Evolutionary conservation across 2,888 invertebrate species (phyloP), one percentile per base, ranked within the genome.

Genomic region (Dynastes hyllus): DNA sequence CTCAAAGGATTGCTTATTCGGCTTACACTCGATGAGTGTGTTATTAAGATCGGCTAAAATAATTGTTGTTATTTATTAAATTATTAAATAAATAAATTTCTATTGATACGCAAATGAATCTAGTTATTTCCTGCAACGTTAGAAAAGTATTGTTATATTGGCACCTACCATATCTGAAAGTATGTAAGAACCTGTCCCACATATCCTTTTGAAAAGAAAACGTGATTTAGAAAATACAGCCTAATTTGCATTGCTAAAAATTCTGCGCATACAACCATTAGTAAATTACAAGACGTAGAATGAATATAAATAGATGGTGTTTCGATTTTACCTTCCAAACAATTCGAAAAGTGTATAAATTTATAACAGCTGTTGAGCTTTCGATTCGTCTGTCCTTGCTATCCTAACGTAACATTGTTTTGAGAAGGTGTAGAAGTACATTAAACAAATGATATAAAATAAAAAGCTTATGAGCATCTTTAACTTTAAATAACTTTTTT

Each of bases 1-100:
- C 93, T 45, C 95, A 95, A 85, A 91, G 93, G 84, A 89, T 95
- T 87, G 95, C 95, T 50, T 95, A 95, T 88, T 92, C 92, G 87
- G 93, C 92, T 81, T 93, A 93, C 88, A 90, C 85, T 79, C 88
- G 29, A 70, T 79, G 79, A 79, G 76, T 73, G 70, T 76, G 53
- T 40, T 50, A 50, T 9, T 11, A 51, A 5, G 53, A 11, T 71
- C 13, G n/a, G 22, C 6, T 8, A 71, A 37, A 13, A 58, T 37
- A 29, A 40, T 55, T 58, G 51, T 37, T 73, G 40, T 73, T 71
- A 73, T 73, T 73, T 73, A 73, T 73, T 73, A 40, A 73, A 58
- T 58, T 73, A 40, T 73, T 70, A 32, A 45, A 53, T 70, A 55
- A 70, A 73, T 55, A 40, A 58, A 58, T 58, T 58, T 16, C 58